A percentile compares a stretch with the other conserved stretches of the same genome.
These are phyloP conservation scores for Anthophora plumipes DNA, from an alignment of 2,888 invertebrate genomes.

Conservation along the genomic window DNA sequence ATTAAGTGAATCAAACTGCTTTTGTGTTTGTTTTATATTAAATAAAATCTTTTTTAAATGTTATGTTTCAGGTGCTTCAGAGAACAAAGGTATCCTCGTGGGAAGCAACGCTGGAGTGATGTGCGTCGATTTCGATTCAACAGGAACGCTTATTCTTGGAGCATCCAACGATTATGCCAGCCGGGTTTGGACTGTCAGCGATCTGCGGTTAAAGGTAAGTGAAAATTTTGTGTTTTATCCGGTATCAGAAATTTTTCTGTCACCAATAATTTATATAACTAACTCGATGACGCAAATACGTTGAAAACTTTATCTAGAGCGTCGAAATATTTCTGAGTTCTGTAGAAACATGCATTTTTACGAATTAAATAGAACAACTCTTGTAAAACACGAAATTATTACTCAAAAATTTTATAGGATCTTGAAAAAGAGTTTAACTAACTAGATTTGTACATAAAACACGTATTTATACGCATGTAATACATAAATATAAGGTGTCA, in stretches of 20 bases:
- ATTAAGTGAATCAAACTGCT: not conserved
- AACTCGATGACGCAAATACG: too few relatives aligned
- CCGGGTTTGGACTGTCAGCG: constrained; percentile 96
- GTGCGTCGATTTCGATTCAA: constrained; percentile 97
- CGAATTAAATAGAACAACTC: not conserved
- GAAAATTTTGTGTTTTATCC: constrained; percentile 6
- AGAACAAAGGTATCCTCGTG: constrained; percentile 91
- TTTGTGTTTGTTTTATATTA: too few relatives aligned
- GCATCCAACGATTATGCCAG: constrained; percentile 99
- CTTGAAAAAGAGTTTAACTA: too few relatives aligned
- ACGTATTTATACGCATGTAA: too few relatives aligned
- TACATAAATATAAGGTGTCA: too few relatives aligned
- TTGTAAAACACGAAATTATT: too few relatives aligned
- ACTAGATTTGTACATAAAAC: too few relatives aligned
- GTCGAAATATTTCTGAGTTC: too few relatives aligned
- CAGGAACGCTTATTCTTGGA: constrained; percentile 94
- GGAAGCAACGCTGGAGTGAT: constrained; percentile 98
- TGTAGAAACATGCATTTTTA: not conserved
- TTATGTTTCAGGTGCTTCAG: constrained; percentile 87
- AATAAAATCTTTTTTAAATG: not conserved
- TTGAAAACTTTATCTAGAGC: too few relatives aligned
- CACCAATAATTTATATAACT: too few relatives aligned
- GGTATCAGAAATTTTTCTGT: too few relatives aligned
- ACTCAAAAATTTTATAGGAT: too few relatives aligned
- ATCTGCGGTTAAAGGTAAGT: constrained; percentile 95